Evolutionary conservation across 2,113 vertebrate genomes (phyloP).

Genomic region (Chionomys nivalis): DNA sequence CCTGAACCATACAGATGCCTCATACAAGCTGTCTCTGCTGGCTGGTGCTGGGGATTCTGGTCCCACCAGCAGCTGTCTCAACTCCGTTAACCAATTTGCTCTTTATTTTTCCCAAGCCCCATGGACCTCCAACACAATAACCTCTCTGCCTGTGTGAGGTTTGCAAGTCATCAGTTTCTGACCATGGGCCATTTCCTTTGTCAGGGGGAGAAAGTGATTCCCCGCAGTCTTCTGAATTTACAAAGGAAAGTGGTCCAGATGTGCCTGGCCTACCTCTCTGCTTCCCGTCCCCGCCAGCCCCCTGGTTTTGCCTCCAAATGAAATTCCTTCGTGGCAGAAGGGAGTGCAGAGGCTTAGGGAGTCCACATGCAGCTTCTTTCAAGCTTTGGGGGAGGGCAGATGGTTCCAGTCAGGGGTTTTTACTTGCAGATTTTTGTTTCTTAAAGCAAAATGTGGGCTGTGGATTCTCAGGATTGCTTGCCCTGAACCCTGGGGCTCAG

Average conservation of each 20-base stretch:
- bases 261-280: constrained; percentile 79
- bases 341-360: constrained; percentile 84
- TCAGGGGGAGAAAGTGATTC: constrained; percentile 75
- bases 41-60: constrained; percentile 37
- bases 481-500: constrained; percentile 56
- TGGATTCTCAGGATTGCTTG: constrained; percentile 74
- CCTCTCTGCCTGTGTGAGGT: constrained; percentile 70
- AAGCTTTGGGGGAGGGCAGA: constrained; percentile 87
- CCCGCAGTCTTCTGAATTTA: constrained; percentile 77
- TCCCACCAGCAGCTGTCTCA: constrained; percentile 18
- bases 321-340: constrained; percentile 82
- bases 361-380: constrained; percentile 83
- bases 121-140: constrained; percentile 74
- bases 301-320: constrained; percentile 76
- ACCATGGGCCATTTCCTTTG: constrained; percentile 75
- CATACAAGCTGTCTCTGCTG: not conserved
- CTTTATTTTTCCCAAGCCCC: constrained; percentile 66
- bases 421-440: constrained; percentile 82
- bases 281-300: constrained; percentile 52
- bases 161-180: constrained; percentile 80
- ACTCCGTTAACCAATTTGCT: constrained; percentile 48
- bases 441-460: constrained; percentile 83
- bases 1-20: not conserved
- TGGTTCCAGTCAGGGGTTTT: constrained; percentile 85
- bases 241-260: constrained; percentile 77